These are phyloP conservation scores for Epizoanthus stellaris DNA, from an alignment of 92 coral and sea anemone genomes.

Conservation along the genomic window DNA sequence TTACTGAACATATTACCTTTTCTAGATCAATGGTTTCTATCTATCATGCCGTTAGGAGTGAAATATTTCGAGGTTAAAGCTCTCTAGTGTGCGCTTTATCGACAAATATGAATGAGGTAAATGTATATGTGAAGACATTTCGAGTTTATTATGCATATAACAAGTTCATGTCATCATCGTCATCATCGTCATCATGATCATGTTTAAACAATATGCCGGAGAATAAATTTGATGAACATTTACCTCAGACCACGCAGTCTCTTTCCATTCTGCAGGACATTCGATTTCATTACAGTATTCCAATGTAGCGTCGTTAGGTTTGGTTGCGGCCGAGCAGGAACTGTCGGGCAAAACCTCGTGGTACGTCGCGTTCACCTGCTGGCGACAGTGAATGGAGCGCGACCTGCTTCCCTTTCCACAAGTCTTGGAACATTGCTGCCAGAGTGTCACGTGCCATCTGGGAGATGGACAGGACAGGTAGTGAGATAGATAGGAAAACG, in stretches of 20 bases:
- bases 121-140: no score
- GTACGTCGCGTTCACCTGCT: slow-evolving; percentile 41
- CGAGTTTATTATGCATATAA: no score
- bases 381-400: slow-evolving; percentile 55
- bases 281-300: slow-evolving; percentile 60
- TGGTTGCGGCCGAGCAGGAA: slow-evolving; percentile 8
- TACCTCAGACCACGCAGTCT: slow-evolving; percentile 68
- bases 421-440: slow-evolving; percentile 67
- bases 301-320: slow-evolving; percentile 38
- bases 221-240: neutral
- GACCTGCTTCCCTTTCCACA: slow-evolving; percentile 73
- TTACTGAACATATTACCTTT: no score
- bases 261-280: slow-evolving; percentile 66
- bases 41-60: no score
- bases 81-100: no score
- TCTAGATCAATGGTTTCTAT: no score
- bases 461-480: neutral
- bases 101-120: no score
- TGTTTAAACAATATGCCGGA: neutral
- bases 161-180: no score
- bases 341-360: slow-evolving; percentile 4
- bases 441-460: slow-evolving; percentile 73
- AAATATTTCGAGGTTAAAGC: no score
- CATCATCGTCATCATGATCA: neutral
- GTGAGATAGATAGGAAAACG: no score